A percentile compares a stretch with the other conserved stretches of the same genome.
phyloP scores from a whole-genome alignment of 2,113 vertebrate genomes.

The Anarhynchus alexandrinus region DNA sequence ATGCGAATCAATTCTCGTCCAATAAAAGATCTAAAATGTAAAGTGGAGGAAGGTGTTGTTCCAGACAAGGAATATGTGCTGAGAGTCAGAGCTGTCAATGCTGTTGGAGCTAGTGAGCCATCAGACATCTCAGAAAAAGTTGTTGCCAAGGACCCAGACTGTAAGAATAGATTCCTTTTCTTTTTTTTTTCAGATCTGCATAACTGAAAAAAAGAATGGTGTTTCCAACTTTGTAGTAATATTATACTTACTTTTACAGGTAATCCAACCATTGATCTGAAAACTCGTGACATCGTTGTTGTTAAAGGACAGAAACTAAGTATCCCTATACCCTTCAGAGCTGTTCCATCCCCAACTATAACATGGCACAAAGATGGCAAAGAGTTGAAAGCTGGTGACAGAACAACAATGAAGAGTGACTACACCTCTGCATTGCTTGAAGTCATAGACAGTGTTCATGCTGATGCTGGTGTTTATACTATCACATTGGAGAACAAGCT shows the following conservation, averaged over 20 bases:
- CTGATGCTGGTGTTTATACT: slow-evolving; percentile 87
- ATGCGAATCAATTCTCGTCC: slow-evolving; percentile 92
- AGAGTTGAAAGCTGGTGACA: slow-evolving; percentile 85
- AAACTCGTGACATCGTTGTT: slow-evolving; percentile 86
- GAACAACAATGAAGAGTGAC: slow-evolving; percentile 86
- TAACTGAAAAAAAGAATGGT: background rate
- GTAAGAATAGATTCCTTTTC: slow-evolving; percentile 76
- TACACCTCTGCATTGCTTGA: slow-evolving; percentile 85
- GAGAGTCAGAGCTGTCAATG: slow-evolving; percentile 93
- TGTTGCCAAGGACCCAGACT: slow-evolving; percentile 94
- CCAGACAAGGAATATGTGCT: slow-evolving; percentile 95
- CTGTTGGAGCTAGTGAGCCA: slow-evolving; percentile 90
- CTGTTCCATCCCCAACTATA: slow-evolving; percentile 89
- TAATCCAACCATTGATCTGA: slow-evolving; percentile 86
- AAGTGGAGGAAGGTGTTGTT: slow-evolving; percentile 90
- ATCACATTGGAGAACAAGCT: slow-evolving; percentile 90
- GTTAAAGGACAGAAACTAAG: slow-evolving; percentile 92
- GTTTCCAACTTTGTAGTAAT: background rate
- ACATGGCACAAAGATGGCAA: slow-evolving; percentile 90
- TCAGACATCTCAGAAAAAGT: slow-evolving; percentile 93
- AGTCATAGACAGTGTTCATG: slow-evolving; percentile 82
- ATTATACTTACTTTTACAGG: slow-evolving; percentile 73
- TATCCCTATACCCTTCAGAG: slow-evolving; percentile 88
- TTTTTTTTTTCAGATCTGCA: background rate
- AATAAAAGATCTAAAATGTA: slow-evolving; percentile 90